Evolutionary conservation across 2,888 invertebrate species (phyloP), one percentile per base, ranked within the genome.

Genomic region (Hemistola chrysoprasaria): DNA sequence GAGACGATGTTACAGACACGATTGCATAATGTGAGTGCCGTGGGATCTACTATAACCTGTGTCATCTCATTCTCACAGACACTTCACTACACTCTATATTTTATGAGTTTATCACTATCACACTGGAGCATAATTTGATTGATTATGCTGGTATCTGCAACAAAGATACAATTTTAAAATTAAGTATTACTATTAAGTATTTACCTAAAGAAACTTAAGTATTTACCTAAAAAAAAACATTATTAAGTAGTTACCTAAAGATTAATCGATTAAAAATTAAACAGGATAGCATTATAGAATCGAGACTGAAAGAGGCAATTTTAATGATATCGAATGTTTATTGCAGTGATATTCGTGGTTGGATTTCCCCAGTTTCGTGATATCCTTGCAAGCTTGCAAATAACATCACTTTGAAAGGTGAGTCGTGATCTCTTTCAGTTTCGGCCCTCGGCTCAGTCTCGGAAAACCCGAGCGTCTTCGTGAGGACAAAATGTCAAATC

Each of bases 371-470:
- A 56, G 66, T 68, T 74, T 78, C 74, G 73, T 71, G 74, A 78
- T 78, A 82, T 84, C 82, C 80, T 84, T 78, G 80, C 79, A 58
- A 64, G 65, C 69, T 70, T 64, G 76, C 70, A 79, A 82, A 83
- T 82, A 81, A 78, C 78, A 82, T 74, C 67, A 63, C 70, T 76
- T 85, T 77, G 81, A 86, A 86, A 85, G 83, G 86, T 70, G 70
- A 82, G 68, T 86, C 86, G 85, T 85, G 86, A 82, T 78, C 65
- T 57, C 65, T 65, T 73, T 71, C 65, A 67, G 59, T 62, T 83
- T 81, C 67, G 71, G 74, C 62, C n/a, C n/a, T 16, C 16, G 16
- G 59, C 58, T 66, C 56, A 70, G 71, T 63, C 60, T 58, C 67
- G 80, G 83, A 74, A 75, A 83, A 80, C 55, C 80, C 78, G 47